These are phyloP conservation scores for Tiliqua scincoides DNA, from an alignment of 2,113 vertebrate species.

Conservation along the genomic window DNA sequence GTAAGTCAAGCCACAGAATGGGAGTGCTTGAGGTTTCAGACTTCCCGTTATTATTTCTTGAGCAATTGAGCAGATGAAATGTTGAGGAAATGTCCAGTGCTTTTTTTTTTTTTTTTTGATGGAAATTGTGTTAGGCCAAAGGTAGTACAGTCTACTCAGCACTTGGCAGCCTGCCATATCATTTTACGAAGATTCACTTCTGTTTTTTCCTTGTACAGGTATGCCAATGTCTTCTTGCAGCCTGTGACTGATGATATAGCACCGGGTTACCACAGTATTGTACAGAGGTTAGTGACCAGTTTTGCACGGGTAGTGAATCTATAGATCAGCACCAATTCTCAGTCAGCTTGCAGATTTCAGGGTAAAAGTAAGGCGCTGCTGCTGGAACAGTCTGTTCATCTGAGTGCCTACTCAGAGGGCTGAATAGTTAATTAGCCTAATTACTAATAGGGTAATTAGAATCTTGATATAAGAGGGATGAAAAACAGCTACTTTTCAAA, in stretches of 20 bases:
- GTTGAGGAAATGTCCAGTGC: not conserved
- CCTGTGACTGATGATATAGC: constrained; percentile 98
- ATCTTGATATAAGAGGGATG: not conserved
- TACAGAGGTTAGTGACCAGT: constrained; percentile 87
- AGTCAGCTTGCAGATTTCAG: not conserved
- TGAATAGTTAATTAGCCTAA: too few relatives aligned
- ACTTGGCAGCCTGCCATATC: not conserved
- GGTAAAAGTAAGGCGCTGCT: not conserved
- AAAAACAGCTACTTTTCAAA: not conserved
- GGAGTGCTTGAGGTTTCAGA: not conserved
- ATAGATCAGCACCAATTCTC: not conserved
- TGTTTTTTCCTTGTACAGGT: constrained; percentile 76
- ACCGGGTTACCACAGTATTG: constrained; percentile 98
- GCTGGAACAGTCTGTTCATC: too few relatives aligned
- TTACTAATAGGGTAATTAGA: not conserved
- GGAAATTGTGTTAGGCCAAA: not conserved
- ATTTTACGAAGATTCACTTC: constrained; percentile 22
- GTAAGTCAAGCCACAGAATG: not conserved
- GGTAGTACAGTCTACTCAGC: not conserved
- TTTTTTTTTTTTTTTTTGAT: not conserved
- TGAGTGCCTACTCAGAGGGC: too few relatives aligned
- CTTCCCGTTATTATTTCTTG: constrained; percentile 21
- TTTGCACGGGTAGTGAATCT: not conserved
- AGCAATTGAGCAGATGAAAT: not conserved
- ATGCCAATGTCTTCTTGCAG: constrained; percentile 97